Evolutionary conservation across 2,888 invertebrate genomes (phyloP).

Genomic region (Hermodice carunculata): DNA sequence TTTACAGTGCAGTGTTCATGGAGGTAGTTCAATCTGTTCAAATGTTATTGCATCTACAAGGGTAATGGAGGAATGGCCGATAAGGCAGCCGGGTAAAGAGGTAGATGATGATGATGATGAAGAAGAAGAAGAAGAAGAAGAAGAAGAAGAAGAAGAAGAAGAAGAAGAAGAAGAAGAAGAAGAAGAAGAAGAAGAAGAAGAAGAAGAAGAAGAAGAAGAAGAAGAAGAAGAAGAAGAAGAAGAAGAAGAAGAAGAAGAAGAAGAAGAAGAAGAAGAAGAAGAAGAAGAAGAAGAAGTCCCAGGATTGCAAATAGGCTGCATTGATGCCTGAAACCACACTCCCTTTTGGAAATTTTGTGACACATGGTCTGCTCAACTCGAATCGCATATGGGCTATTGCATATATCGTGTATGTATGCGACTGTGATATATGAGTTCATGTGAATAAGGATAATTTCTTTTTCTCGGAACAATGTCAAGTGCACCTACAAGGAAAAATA

Average conservation of each 20-base stretch:
- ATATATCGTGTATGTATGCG: too few relatives aligned
- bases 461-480: too few relatives aligned
- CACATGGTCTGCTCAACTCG: too few relatives aligned
- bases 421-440: too few relatives aligned
- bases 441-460: too few relatives aligned
- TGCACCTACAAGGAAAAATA: too few relatives aligned
- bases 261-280: background rate
- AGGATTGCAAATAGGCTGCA: background rate
- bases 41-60: too few relatives aligned
- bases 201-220: background rate
- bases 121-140: background rate
- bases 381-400: too few relatives aligned
- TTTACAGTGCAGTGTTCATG: too few relatives aligned
- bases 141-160: background rate
- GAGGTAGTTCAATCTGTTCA: too few relatives aligned
- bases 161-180: background rate
- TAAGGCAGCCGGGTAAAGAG: background rate
- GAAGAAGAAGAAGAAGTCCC: too few relatives aligned
- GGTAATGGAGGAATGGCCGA: too few relatives aligned
- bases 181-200: background rate
- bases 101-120: background rate
- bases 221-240: background rate
- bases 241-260: background rate
- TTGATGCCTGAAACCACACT: background rate
- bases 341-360: background rate